Conservation (phyloP, 2,113 vertebrate species). For the Ploceus nigricollis region DNA sequence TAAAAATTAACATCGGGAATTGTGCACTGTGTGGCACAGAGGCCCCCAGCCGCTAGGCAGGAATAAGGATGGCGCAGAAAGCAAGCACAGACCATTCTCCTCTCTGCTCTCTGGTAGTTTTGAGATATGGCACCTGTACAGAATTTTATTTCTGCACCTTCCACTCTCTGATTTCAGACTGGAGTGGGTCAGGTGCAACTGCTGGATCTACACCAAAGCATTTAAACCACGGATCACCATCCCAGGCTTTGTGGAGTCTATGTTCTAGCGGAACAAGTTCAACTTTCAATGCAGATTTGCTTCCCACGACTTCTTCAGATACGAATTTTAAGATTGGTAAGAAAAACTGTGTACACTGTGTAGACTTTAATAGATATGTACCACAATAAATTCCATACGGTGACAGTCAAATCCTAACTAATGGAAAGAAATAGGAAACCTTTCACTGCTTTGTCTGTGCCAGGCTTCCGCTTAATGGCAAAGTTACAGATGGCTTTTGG, state of each 20-base stretch:
- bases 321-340: conserved; percentile 44
- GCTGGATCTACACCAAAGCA: conserved; percentile 36
- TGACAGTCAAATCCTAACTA: not conserved
- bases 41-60: not conserved
- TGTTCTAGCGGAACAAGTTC: conserved; percentile 73
- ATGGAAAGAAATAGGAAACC: not conserved
- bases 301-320: not conserved
- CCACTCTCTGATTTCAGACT: conserved; percentile 70
- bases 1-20: not conserved
- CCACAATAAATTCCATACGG: not conserved
- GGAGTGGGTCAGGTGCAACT: conserved; percentile 61
- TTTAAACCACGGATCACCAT: conserved; percentile 25
- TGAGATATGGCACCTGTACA: not conserved
- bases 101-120: not conserved
- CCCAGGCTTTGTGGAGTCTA: conserved; percentile 54
- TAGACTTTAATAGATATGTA: not conserved
- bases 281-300: conserved; percentile 48
- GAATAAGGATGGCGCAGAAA: not conserved
- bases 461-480: not conserved
- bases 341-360: not conserved
- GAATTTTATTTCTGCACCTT: not conserved
- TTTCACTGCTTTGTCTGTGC: not conserved
- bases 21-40: not conserved
- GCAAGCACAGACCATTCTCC: not conserved
- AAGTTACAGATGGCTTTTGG: not conserved